Evolutionary conservation across 1,140 invertebrate genomes (phyloP).

Genomic region (Solenopsis invicta): DNA sequence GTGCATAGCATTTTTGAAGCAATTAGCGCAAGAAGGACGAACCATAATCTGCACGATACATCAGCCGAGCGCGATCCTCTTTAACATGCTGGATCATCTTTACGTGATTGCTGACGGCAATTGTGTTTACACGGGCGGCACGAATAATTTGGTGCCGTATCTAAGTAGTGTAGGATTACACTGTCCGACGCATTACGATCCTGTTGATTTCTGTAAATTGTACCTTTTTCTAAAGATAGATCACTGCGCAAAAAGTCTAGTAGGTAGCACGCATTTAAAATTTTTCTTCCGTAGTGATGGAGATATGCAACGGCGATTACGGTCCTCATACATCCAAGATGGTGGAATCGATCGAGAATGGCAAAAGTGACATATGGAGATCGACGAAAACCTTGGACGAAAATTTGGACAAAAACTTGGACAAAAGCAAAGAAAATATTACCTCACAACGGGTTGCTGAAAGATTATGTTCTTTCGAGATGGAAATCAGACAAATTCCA

Average conservation of each 20-base stretch:
- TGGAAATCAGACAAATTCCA: conserved; percentile 54
- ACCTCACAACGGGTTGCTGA: conserved; percentile 21
- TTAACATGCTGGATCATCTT: conserved; percentile 96
- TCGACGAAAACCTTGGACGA: conserved; percentile 45
- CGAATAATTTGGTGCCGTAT: conserved; percentile 92
- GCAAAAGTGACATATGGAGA: conserved; percentile 89
- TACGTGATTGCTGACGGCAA: conserved; percentile 93
- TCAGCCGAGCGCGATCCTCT: conserved; percentile 95
- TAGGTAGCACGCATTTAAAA: neutral
- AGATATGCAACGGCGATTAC: conserved; percentile 94
- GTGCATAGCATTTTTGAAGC: conserved; percentile 92
- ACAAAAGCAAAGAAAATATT: conserved; percentile 12
- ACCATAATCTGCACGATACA: conserved; percentile 96
- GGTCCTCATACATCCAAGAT: conserved; percentile 89
- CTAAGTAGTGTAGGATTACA: conserved; percentile 90
- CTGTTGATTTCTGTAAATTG: conserved; percentile 94
- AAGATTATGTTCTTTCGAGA: conserved; percentile 48
- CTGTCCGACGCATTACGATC: conserved; percentile 96
- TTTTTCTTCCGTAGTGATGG: conserved; percentile 90
- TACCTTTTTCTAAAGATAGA: neutral
- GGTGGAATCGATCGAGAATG: conserved; percentile 90
- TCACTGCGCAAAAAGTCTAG: neutral
- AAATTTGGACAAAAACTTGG: conserved; percentile 5
- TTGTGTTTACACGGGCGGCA: conserved; percentile 94
- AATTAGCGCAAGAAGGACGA: conserved; percentile 92